These are phyloP conservation scores for Phania funesta DNA, from an alignment of 2,888 invertebrate species.

Conservation along the genomic window DNA sequence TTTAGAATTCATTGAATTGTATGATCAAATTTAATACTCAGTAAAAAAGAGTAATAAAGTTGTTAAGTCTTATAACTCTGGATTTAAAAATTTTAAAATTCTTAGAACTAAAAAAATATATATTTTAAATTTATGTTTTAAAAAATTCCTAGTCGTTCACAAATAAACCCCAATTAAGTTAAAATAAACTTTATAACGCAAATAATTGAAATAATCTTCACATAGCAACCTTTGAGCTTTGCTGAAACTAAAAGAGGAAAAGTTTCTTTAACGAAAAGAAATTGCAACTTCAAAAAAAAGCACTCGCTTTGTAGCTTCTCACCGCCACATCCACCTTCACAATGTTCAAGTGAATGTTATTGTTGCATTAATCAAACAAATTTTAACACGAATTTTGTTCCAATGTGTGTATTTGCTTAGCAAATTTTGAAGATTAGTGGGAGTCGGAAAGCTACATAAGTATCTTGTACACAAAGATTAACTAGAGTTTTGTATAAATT, in stretches of 20 bases:
- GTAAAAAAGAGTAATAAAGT: too few species aligned
- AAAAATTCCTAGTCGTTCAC: too few species aligned
- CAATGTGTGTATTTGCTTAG: neutral
- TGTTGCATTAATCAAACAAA: conserved; percentile 29
- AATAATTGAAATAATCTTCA: neutral
- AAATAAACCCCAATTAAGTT: too few species aligned
- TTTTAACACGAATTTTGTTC: neutral
- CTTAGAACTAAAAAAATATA: too few species aligned
- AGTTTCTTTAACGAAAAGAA: conserved; percentile 5
- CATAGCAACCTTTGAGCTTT: conserved; percentile 3
- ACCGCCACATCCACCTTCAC: neutral
- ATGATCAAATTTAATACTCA: too few species aligned
- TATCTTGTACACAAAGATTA: conserved; percentile 1
- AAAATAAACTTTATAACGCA: neutral
- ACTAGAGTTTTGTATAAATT: conserved; percentile 12
- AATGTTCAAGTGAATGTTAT: conserved; percentile 6
- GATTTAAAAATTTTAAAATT: too few species aligned
- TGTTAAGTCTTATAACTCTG: too few species aligned
- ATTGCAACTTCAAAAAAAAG: conserved; percentile 1
- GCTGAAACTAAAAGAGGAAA: neutral
- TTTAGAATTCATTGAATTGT: too few species aligned
- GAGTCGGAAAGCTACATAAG: too few species aligned
- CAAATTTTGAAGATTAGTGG: neutral
- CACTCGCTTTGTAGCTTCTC: conserved; percentile 25
- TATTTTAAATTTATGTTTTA: too few species aligned